Evolutionary conservation across 2,113 vertebrate genomes (phyloP).

Genomic region (Megaceryle torquata): DNA sequence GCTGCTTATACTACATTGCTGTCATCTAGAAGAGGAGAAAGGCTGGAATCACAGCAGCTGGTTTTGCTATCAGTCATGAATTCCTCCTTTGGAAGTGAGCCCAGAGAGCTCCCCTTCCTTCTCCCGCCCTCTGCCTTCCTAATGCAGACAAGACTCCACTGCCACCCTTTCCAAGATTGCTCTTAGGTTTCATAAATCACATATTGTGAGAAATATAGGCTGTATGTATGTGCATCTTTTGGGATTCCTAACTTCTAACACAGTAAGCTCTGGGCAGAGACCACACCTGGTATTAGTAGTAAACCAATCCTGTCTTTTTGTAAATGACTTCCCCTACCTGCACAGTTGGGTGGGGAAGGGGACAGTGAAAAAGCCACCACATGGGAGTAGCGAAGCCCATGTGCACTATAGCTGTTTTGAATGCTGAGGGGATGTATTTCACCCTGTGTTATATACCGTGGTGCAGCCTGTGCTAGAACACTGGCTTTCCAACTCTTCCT

Average conservation of each 20-base stretch:
- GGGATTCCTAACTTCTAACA: neutral
- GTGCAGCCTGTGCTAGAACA: neutral
- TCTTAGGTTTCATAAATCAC: neutral
- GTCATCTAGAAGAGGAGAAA: neutral
- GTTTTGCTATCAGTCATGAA: neutral
- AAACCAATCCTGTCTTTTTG: neutral
- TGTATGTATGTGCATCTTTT: neutral
- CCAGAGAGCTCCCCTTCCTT: neutral
- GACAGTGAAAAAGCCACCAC: neutral
- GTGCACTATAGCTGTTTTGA: neutral
- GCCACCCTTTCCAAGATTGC: neutral
- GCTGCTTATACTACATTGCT: neutral
- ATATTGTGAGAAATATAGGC: neutral
- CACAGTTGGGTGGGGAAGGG: neutral
- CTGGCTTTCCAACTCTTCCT: neutral
- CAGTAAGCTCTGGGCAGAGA: neutral
- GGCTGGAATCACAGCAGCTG: neutral
- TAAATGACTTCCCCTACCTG: neutral
- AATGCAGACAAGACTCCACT: accelerated
- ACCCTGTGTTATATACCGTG: neutral
- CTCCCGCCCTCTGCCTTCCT: neutral
- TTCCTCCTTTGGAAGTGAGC: neutral
- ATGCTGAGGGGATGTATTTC: neutral
- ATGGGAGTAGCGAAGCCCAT: accelerated
- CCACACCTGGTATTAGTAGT: neutral